A percentile compares a stretch with the other conserved stretches of the same genome.
These are phyloP conservation scores for Staurois parvus DNA, from an alignment of 2,797 vertebrate species.

Conservation along the genomic window DNA sequence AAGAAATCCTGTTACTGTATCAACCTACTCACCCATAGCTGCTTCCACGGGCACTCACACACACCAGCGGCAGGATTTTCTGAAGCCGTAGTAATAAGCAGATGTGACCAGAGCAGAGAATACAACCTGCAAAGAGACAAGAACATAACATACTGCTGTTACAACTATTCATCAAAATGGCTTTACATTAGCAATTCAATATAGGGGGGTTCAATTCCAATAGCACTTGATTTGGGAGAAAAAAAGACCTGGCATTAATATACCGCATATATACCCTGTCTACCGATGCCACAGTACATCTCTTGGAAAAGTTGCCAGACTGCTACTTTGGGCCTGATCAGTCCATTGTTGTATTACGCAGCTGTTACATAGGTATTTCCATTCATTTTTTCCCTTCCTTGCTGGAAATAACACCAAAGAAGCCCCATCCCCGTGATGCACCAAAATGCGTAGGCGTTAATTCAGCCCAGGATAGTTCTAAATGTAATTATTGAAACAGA, in stretches of 20 bases:
- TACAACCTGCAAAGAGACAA: background rate
- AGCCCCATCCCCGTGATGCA: no score
- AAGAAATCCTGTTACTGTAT: background rate
- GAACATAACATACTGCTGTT: background rate
- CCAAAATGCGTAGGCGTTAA: no score
- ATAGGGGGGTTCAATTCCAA: background rate
- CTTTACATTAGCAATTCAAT: background rate
- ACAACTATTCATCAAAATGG: background rate
- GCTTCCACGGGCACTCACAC: slow-evolving; percentile 58
- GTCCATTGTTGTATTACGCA: no score
- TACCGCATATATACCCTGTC: background rate
- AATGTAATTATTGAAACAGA: no score
- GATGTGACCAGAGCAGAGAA: slow-evolving; percentile 18
- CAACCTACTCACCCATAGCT: slow-evolving; percentile 54
- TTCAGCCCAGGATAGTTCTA: no score
- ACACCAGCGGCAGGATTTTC: slow-evolving; percentile 33
- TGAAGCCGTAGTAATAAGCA: slow-evolving; percentile 52
- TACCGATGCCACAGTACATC: no score
- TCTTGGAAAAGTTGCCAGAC: no score
- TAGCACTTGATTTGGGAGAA: background rate
- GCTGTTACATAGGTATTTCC: no score
- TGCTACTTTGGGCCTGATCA: no score
- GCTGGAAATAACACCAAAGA: no score
- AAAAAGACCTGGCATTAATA: background rate
- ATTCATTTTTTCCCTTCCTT: no score